These are phyloP conservation scores for Archocentrus centrarchus DNA, from an alignment of 2,113 vertebrate genomes.

Conservation along the genomic window DNA sequence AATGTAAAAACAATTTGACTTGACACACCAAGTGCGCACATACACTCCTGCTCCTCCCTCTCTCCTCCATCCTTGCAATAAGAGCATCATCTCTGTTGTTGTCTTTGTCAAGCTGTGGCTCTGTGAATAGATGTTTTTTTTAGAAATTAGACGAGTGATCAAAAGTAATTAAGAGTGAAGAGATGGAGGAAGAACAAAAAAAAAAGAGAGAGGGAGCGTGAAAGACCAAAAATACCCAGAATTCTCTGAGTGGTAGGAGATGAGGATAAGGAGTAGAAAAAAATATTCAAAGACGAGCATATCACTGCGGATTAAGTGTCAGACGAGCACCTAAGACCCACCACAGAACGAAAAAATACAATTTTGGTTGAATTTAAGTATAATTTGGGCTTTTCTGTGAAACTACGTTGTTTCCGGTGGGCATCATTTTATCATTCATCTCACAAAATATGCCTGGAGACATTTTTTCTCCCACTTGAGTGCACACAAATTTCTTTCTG, in stretches of 20 bases:
- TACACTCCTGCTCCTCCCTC: slow-evolving; percentile 34
- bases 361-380: slow-evolving; percentile 17
- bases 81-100: slow-evolving; percentile 51
- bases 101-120: slow-evolving; percentile 44
- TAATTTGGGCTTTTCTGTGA: slow-evolving; percentile 44
- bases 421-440: slow-evolving; percentile 63
- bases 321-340: slow-evolving; percentile 2
- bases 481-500: slow-evolving; percentile 14
- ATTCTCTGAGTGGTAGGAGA: not conserved
- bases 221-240: not conserved
- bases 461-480: slow-evolving; percentile 42
- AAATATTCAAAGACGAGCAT: slow-evolving; percentile 46
- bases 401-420: slow-evolving; percentile 40
- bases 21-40: slow-evolving; percentile 59
- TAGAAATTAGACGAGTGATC: slow-evolving; percentile 49
- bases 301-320: slow-evolving; percentile 36
- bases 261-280: slow-evolving; percentile 14
- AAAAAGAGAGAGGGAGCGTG: not conserved
- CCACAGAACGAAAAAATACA: slow-evolving; percentile 23
- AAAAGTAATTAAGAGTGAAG: slow-evolving; percentile 62
- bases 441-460: slow-evolving; percentile 58
- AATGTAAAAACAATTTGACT: slow-evolving; percentile 77
- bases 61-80: slow-evolving; percentile 28
- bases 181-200: not conserved
- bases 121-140: slow-evolving; percentile 52